phyloP scores from a whole-genome alignment of 2,113 vertebrate species.

The Dasyornis broadbenti region DNA sequence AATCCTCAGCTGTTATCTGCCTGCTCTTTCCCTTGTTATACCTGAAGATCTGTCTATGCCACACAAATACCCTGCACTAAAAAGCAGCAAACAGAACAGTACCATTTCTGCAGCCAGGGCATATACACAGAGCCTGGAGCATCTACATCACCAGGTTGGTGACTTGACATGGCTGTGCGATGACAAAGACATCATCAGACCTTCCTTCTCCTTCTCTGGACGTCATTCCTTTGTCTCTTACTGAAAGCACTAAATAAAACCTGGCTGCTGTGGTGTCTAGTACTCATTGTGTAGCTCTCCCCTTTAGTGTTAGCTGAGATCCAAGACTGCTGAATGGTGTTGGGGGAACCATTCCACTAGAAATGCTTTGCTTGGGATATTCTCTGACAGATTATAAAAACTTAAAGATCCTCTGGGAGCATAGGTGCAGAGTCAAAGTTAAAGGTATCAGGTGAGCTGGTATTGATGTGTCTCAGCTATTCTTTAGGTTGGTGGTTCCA shows the following conservation, averaged over 20 bases:
- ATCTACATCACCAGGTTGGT: fast-evolving
- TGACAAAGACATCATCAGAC: background rate
- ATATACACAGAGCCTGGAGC: background rate
- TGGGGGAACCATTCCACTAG: background rate
- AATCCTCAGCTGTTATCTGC: background rate
- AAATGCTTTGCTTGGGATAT: background rate
- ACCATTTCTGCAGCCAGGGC: background rate
- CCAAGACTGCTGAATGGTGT: background rate
- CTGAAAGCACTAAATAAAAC: background rate
- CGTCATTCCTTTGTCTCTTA: background rate
- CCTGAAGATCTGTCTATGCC: background rate
- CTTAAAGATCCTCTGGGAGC: background rate
- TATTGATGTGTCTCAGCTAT: background rate
- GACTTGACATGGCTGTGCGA: background rate
- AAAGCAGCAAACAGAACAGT: background rate
- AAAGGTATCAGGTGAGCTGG: background rate
- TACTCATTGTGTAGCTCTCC: background rate
- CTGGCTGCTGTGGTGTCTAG: background rate
- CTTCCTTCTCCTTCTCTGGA: background rate
- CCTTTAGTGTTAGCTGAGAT: background rate
- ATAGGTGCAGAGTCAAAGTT: background rate
- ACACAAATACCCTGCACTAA: background rate
- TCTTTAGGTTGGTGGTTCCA: background rate
- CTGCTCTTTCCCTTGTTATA: background rate
- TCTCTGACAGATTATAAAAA: background rate